These are phyloP conservation scores for Columba livia DNA, from an alignment of 2,113 vertebrate species.

Conservation along the genomic window DNA sequence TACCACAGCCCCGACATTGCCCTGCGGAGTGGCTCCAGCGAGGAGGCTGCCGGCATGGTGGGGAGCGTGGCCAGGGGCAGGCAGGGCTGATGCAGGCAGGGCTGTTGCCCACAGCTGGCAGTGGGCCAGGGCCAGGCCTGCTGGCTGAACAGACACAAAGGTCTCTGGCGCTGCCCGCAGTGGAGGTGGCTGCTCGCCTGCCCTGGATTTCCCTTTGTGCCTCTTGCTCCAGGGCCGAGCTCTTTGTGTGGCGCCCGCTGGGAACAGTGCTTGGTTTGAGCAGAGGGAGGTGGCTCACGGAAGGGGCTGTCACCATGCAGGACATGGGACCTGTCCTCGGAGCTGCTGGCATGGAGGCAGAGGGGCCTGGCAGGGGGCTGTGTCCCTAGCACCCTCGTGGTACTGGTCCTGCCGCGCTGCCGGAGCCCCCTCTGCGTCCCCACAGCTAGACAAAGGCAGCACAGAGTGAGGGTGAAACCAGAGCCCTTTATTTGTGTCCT, in stretches of 20 bases:
- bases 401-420: neutral
- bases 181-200: neutral
- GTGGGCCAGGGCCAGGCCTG: neutral
- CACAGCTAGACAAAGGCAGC: neutral
- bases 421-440: neutral
- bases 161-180: neutral
- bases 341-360: neutral
- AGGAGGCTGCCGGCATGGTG: rapidly evolving
- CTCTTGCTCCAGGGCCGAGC: rapidly evolving
- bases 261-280: neutral
- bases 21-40: rapidly evolving
- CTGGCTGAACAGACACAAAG: neutral
- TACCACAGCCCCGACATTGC: neutral
- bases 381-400: neutral
- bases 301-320: neutral
- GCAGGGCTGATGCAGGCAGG: neutral
- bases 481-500: constrained; percentile 65
- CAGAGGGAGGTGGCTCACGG: neutral
- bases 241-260: neutral
- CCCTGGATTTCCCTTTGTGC: neutral
- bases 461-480: constrained; percentile 34
- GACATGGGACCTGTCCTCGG: neutral
- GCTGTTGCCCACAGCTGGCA: neutral
- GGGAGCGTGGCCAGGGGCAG: neutral
- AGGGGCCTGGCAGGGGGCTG: neutral